phyloP scores from a whole-genome alignment of 2,113 vertebrate species.

The Oxygymnocypris stewartii region DNA sequence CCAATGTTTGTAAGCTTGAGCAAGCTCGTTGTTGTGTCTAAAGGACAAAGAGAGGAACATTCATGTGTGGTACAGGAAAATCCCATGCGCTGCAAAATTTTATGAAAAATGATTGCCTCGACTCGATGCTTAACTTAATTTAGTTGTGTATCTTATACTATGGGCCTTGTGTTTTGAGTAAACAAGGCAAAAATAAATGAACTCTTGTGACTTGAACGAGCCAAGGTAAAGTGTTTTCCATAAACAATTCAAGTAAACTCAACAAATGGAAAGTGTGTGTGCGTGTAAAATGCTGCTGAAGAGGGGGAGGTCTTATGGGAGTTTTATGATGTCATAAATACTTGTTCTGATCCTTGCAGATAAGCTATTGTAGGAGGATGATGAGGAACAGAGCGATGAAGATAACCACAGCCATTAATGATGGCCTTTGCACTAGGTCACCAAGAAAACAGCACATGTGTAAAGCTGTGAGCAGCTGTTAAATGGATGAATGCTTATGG shows the following conservation, averaged over 20 bases:
- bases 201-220: conserved; percentile 16
- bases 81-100: not conserved
- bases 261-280: conserved; percentile 37
- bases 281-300: conserved; percentile 40
- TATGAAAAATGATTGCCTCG: conserved; percentile 1
- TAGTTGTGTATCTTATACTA: conserved; percentile 33
- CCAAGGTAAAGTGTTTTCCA: conserved; percentile 39
- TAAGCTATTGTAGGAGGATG: conserved; percentile 50
- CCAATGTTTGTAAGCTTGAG: not conserved
- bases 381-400: conserved; percentile 44
- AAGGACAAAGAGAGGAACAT: not conserved
- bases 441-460: conserved; percentile 23
- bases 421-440: conserved; percentile 58
- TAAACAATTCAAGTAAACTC: conserved; percentile 32
- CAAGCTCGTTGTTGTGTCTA: not conserved
- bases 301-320: conserved; percentile 32
- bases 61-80: conserved; percentile 8
- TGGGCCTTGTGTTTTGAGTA: conserved; percentile 30
- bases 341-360: conserved; percentile 58
- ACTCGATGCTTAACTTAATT: conserved; percentile 28
- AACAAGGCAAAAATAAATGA: conserved; percentile 36
- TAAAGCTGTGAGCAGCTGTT: conserved; percentile 6
- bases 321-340: conserved; percentile 61
- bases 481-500: conserved; percentile 32
- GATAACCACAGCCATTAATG: conserved; percentile 54